phyloP scores from a whole-genome alignment of 2,113 vertebrate genomes.

The Vidua chalybeata region DNA sequence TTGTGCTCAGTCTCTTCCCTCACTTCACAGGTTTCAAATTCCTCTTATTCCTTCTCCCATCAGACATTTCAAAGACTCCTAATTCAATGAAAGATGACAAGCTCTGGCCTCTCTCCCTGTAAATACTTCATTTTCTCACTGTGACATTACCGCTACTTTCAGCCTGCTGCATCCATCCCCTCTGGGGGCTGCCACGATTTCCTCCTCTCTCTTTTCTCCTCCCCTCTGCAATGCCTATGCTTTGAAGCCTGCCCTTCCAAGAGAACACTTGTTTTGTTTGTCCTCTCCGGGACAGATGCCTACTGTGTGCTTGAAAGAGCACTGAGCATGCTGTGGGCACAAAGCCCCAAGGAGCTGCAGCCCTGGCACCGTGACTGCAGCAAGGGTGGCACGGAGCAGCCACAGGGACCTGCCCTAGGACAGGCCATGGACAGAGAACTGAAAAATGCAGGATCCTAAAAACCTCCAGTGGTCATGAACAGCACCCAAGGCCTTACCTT shows the following conservation, averaged over 20 bases:
- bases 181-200: background rate
- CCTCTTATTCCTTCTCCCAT: background rate
- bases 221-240: background rate
- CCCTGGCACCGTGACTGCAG: background rate
- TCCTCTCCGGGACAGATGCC: background rate
- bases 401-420: background rate
- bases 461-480: background rate
- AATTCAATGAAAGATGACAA: background rate
- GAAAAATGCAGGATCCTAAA: background rate
- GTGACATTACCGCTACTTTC: background rate
- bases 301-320: background rate
- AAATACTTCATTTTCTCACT: slow-evolving; percentile 1
- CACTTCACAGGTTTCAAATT: slow-evolving; percentile 18
- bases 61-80: slow-evolving; percentile 9
- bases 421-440: fast-evolving
- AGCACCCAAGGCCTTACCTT: slow-evolving; percentile 46
- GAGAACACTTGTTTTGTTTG: background rate
- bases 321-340: background rate
- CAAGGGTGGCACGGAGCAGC: background rate
- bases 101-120: background rate
- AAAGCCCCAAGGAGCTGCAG: background rate
- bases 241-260: background rate
- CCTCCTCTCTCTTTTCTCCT: background rate
- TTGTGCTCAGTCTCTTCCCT: background rate
- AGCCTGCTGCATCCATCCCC: background rate